These are phyloP conservation scores for Poecile montanus DNA, from an alignment of 2,797 vertebrate species.

Conservation along the genomic window DNA sequence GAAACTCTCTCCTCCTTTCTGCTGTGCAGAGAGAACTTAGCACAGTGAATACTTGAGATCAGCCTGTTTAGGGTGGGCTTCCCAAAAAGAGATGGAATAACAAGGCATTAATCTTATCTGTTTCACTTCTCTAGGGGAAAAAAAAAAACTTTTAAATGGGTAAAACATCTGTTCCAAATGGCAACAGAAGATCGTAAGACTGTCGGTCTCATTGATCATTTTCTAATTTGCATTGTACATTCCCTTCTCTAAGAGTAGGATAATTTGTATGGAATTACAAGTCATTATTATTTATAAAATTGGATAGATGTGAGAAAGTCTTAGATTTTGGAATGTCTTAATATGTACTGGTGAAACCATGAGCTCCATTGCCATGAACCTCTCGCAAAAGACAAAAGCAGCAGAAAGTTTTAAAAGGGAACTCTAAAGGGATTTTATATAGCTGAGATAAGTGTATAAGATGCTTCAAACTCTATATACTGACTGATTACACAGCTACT, in stretches of 20 bases:
- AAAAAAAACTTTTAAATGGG: background rate
- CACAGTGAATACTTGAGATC: background rate
- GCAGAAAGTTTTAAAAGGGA: background rate
- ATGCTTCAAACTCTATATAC: background rate
- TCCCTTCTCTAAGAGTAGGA: background rate
- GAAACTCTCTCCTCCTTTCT: background rate
- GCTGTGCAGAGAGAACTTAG: background rate
- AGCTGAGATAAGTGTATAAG: background rate
- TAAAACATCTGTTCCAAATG: constrained; percentile 5
- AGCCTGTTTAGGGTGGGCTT: background rate
- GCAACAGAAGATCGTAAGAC: background rate
- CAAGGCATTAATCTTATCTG: background rate
- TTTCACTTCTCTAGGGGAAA: background rate
- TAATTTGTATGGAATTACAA: background rate
- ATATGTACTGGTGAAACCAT: background rate
- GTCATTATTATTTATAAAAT: background rate
- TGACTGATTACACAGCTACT: background rate
- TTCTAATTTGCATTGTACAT: background rate
- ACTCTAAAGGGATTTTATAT: background rate
- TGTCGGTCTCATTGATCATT: background rate
- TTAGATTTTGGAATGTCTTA: background rate
- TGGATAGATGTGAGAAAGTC: background rate
- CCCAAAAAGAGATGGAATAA: background rate
- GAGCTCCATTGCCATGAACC: background rate
- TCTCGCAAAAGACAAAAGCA: background rate